Conservation (phyloP, 2,888 invertebrate genomes). For the Orthonevra nobilis region DNA sequence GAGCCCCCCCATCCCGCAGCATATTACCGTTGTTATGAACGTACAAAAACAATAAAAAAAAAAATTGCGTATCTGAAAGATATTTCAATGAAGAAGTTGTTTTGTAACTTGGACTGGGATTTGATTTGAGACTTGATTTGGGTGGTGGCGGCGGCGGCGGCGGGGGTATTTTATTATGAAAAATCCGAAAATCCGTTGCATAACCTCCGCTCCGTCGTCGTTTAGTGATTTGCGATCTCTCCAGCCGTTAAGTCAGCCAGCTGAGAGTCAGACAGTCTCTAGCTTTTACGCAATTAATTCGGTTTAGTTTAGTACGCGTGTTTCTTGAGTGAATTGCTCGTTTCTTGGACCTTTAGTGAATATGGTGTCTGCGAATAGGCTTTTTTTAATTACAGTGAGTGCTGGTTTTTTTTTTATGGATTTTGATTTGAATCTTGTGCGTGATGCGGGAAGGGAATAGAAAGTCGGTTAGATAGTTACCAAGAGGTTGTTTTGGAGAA, state of each 20-base stretch:
- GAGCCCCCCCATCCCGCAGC: too few relatives aligned
- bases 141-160: too few relatives aligned
- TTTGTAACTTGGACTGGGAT: constrained; percentile 3
- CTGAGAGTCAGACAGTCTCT: constrained; percentile 8
- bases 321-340: background rate
- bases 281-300: constrained; percentile 3
- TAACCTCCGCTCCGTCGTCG: constrained; percentile 20
- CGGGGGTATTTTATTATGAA: constrained; percentile 35
- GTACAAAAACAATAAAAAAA: background rate
- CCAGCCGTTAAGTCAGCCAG: constrained; percentile 20
- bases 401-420: background rate
- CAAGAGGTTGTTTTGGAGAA: background rate
- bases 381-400: constrained; percentile 41
- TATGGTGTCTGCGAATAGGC: constrained; percentile 13
- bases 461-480: constrained; percentile 8
- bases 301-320: background rate
- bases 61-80: constrained; percentile 29
- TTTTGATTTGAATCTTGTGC: background rate
- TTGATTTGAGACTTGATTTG: constrained; percentile 25
- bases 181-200: constrained; percentile 35
- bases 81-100: constrained; percentile 14
- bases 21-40: constrained; percentile 6
- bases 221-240: constrained; percentile 58
- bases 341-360: background rate
- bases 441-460: background rate